These are phyloP conservation scores for Neostethus bicornis DNA, from an alignment of 2,797 vertebrate species.

Conservation along the genomic window DNA sequence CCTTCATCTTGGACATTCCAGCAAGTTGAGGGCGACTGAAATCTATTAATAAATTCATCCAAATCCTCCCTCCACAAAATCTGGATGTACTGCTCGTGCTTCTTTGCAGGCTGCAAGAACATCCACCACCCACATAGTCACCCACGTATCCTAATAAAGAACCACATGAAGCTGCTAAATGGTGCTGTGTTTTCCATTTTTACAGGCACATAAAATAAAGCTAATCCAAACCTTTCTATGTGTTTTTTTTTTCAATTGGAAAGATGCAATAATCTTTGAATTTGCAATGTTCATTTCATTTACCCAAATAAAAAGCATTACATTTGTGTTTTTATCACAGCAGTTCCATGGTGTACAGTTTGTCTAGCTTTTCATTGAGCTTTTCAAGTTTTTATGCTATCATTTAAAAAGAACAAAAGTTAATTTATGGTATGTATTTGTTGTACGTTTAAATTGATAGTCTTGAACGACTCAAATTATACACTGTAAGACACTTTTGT, in stretches of 20 bases:
- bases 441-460: neutral
- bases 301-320: neutral
- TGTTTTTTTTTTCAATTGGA: too few species aligned
- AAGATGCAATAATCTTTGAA: too few species aligned
- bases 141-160: slow-evolving; percentile 66
- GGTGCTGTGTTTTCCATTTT: slow-evolving; percentile 7
- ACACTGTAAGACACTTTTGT: slow-evolving; percentile 18
- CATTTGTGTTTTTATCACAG: neutral
- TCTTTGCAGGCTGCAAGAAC: slow-evolving; percentile 71
- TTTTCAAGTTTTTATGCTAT: slow-evolving; percentile 14
- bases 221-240: neutral
- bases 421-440: slow-evolving; percentile 13
- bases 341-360: neutral
- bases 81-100: slow-evolving; percentile 68
- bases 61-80: slow-evolving; percentile 57
- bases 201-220: neutral
- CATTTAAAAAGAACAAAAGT: slow-evolving; percentile 24
- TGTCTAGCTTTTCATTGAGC: neutral
- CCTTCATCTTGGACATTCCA: slow-evolving; percentile 34
- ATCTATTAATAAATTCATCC: slow-evolving; percentile 73
- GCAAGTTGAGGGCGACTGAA: slow-evolving; percentile 57
- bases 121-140: slow-evolving; percentile 71
- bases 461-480: slow-evolving; percentile 23
- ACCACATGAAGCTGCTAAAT: slow-evolving; percentile 59
- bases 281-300: too few species aligned